These are phyloP conservation scores for Gymnosoma rotundatum DNA, from an alignment of 2,888 invertebrate genomes.

Conservation along the genomic window DNA sequence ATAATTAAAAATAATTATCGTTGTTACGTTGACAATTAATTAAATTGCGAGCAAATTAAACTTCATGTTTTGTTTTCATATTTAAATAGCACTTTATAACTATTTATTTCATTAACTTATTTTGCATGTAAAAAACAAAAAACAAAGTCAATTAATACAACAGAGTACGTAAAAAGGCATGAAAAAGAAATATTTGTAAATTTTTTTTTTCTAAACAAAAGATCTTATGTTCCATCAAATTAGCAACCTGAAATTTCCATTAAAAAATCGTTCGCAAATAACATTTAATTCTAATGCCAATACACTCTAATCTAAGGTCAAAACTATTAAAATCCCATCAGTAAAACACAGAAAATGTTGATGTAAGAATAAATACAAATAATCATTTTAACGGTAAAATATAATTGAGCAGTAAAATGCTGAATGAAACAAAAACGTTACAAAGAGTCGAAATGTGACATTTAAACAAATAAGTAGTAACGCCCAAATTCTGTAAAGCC, in stretches of 20 bases:
- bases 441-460: conserved; percentile 25
- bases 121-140: no score
- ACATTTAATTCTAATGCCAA: conserved; percentile 63
- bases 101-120: no score
- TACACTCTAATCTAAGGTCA: conserved; percentile 62
- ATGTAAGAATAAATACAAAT: conserved; percentile 58
- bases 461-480: background rate
- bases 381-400: conserved; percentile 45
- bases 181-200: no score
- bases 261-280: conserved; percentile 38
- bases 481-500: background rate
- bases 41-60: no score
- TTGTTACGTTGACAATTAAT: no score
- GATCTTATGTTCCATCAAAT: background rate
- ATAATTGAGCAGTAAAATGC: conserved; percentile 15
- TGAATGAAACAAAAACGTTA: background rate
- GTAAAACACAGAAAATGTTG: conserved; percentile 43
- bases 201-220: background rate
- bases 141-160: no score
- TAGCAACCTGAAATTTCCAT: no score
- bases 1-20: no score
- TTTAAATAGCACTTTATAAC: no score
- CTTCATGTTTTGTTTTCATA: no score
- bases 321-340: conserved; percentile 67
- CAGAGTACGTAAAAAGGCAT: no score